Evolutionary conservation across 2,797 vertebrate genomes (phyloP), one percentile per base, ranked within the genome.

Genomic region (Zalophus californianus): DNA sequence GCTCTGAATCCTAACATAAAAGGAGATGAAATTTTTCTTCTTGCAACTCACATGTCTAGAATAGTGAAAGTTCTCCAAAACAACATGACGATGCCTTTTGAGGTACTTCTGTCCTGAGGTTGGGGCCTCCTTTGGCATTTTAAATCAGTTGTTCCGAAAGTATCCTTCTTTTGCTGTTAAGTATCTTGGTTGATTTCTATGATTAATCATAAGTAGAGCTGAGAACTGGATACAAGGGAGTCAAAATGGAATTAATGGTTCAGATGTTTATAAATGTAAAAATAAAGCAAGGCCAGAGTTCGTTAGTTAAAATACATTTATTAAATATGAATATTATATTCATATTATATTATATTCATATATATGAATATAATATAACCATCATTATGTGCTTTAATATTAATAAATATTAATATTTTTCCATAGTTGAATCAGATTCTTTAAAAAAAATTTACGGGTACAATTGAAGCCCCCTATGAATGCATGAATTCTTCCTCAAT

Each of bases 241-340:
- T 18, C 12, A 79, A 78, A 88, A 16, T 54, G 54, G 68, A 92
- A 68, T 78, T 64, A 85, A 73, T 78, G 70, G 44, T 64, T 83
- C 44, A 88, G 0, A 14, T 86, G 64, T 88, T 94, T 88, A 25
- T 91, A 90, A 85, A 77, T 86, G 25, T 91, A 90, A 92, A 91
- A 94, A 44, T 73, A 62, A 72, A 68, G 27, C 32, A 86, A 94
- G 62, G 52, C 16, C 62, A 91, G 66, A 72, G 52, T 75, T 94
- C 58, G 85, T 79, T 41, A 79, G 66, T 52, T 70, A 83, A 93
- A 86, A 25, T 78, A 72, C 35, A 64, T 83, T 50, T 64, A 85
- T 83, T 66, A 85, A 95, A 62, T 70, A 66, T 75, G 41, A 80
- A n/a, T 15, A 60, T 60, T 87, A 52, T 14, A 88, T 77, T 93